Evolutionary conservation across 2,888 invertebrate species (phyloP).

Genomic region (Cetonia aurata): DNA sequence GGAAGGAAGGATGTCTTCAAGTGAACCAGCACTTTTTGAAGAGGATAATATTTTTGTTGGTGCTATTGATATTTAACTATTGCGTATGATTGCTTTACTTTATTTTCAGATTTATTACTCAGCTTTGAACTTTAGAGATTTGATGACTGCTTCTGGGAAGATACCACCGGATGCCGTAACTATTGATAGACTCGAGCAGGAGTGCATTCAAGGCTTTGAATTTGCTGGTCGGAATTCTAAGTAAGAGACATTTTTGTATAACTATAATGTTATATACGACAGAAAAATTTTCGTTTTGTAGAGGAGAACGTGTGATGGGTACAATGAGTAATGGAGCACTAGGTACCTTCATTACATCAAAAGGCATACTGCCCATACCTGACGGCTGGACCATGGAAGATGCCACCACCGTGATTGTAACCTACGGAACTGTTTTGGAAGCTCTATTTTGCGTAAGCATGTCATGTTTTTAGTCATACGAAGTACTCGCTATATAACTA

Average conservation of each 20-base stretch:
- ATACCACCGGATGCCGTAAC: conserved; percentile 86
- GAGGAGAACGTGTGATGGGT: conserved; percentile 77
- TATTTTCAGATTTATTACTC: conserved; percentile 79
- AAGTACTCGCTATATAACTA: too few relatives aligned
- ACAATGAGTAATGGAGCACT: conserved; percentile 72
- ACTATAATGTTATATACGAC: not conserved
- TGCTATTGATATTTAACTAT: not conserved
- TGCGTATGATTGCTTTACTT: not conserved
- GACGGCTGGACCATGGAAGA: conserved; percentile 80
- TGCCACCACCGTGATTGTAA: conserved; percentile 82
- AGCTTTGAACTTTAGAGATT: conserved; percentile 92
- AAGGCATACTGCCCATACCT: conserved; percentile 73
- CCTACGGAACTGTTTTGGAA: conserved; percentile 72
- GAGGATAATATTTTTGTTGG: conserved; percentile 21
- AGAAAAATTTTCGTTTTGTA: conserved; percentile 53
- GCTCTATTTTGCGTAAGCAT: conserved; percentile 66
- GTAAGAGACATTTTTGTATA: conserved; percentile 41
- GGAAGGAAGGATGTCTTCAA: conserved; percentile 69
- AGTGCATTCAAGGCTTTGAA: conserved; percentile 78
- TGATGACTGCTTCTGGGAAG: conserved; percentile 94
- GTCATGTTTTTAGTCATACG: conserved; percentile 1
- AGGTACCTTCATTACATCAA: conserved; percentile 72
- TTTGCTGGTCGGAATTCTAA: conserved; percentile 71
- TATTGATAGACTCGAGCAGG: conserved; percentile 73
- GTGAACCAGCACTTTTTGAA: not conserved